phyloP scores from a whole-genome alignment of 2,888 invertebrate species.

The Dryobotodes eremita region DNA sequence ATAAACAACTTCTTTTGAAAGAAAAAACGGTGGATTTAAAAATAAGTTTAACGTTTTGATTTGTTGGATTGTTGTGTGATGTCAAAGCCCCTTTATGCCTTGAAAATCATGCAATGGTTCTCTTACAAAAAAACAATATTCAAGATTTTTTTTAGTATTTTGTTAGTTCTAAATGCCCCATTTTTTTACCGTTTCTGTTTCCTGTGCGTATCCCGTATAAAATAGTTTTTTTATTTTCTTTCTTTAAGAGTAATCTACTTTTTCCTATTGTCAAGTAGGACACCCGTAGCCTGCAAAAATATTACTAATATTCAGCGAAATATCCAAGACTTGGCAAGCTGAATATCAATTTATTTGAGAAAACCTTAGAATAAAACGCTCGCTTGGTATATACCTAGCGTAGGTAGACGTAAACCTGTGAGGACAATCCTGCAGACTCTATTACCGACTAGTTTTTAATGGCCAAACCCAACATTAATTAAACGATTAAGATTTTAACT shows the following conservation, averaged over 20 bases:
- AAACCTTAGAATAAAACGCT: not conserved
- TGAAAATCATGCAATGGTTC: not conserved
- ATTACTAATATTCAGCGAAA: not conserved
- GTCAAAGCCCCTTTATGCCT: not conserved
- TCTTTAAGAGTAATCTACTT: too few species aligned
- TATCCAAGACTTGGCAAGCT: not conserved
- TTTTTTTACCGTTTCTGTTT: too few species aligned
- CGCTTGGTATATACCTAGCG: not conserved
- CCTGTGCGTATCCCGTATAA: too few species aligned
- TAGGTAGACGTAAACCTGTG: too few species aligned
- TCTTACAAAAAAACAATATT: not conserved
- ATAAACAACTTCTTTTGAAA: slow-evolving; percentile 47
- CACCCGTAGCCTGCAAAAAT: not conserved
- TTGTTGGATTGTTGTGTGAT: not conserved
- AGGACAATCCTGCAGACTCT: not conserved
- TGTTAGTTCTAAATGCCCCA: too few species aligned
- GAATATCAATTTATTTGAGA: not conserved
- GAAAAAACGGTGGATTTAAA: slow-evolving; percentile 15
- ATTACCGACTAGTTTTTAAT: not conserved
- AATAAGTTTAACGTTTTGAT: slow-evolving; percentile 28
- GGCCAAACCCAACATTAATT: too few species aligned
- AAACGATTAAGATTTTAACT: not conserved
- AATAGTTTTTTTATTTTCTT: too few species aligned
- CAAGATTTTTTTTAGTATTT: too few species aligned
- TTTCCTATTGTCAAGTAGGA: not conserved